These are phyloP conservation scores for Anthrax anthrax DNA, from an alignment of 2,888 invertebrate genomes.

Conservation along the genomic window DNA sequence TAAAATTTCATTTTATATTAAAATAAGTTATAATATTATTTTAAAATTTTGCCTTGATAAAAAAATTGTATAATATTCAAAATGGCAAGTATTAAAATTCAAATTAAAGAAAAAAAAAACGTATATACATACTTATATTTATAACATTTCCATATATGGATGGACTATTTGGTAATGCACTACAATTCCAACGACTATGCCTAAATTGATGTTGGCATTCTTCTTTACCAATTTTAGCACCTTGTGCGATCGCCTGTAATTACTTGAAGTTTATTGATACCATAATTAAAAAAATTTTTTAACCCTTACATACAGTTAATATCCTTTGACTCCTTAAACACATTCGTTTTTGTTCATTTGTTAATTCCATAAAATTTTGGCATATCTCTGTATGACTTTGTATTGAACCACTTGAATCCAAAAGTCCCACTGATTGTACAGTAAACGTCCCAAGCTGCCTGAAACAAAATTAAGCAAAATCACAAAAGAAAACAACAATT, in stretches of 20 bases:
- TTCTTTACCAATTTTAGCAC: slow-evolving; percentile 71
- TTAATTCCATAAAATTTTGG: slow-evolving; percentile 11
- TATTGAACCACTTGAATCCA: slow-evolving; percentile 10
- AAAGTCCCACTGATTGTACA: slow-evolving; percentile 12
- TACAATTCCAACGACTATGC: slow-evolving; percentile 81
- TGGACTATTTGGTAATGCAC: slow-evolving; percentile 35
- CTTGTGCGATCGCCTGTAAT: slow-evolving; percentile 57
- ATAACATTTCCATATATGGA: slow-evolving; percentile 75
- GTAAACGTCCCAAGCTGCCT: slow-evolving; percentile 15
- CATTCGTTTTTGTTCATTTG: slow-evolving; percentile 13
- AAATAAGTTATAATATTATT: no score
- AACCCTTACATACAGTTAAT: slow-evolving; percentile 9
- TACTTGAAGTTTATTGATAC: not conserved
- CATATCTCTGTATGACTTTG: slow-evolving; percentile 13
- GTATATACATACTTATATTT: slow-evolving; percentile 57
- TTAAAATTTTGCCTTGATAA: no score
- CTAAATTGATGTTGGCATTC: slow-evolving; percentile 85
- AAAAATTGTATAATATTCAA: no score
- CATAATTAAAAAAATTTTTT: not conserved
- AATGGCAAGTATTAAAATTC: no score
- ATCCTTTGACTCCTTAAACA: slow-evolving; percentile 13
- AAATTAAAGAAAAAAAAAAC: no score
- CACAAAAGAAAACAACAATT: no score
- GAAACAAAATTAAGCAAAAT: not conserved
- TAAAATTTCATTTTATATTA: no score